These are phyloP conservation scores for Bambusicola thoracicus DNA, from an alignment of 2,113 vertebrate genomes.

Conservation along the genomic window DNA sequence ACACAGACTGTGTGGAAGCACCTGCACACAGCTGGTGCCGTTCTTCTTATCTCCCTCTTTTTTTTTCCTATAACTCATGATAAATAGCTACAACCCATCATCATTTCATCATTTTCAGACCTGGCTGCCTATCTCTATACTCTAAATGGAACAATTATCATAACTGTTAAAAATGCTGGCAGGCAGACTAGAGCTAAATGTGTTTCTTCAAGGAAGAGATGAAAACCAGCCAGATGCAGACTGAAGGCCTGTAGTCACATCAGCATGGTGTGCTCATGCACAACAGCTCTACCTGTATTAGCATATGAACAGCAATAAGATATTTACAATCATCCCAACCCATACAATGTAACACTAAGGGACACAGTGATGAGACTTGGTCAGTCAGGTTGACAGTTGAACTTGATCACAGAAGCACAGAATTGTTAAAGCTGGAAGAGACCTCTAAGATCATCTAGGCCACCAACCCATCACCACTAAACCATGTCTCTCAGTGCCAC, in stretches of 20 bases:
- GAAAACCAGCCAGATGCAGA: not conserved
- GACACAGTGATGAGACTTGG: not conserved
- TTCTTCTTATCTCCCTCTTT: not conserved
- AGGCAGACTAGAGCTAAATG: fast-evolving
- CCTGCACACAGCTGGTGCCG: not conserved
- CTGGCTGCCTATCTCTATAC: fast-evolving
- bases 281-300: not conserved
- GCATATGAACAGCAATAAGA: not conserved
- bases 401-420: not conserved
- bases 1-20: not conserved
- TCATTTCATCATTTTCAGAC: not conserved
- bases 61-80: not conserved
- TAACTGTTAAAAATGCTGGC: not conserved
- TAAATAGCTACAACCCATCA: not conserved
- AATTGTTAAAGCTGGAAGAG: too few relatives aligned
- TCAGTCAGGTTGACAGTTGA: not conserved
- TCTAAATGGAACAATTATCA: not conserved
- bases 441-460: too few relatives aligned
- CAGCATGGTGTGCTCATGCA: not conserved
- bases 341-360: not conserved
- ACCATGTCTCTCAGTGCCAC: too few relatives aligned
- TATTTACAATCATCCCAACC: not conserved
- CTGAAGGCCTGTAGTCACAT: fast-evolving
- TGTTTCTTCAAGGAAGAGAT: not conserved
- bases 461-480: too few relatives aligned